Evolutionary conservation across 2,888 invertebrate species (phyloP).

Genomic region (Andrena marginata): DNA sequence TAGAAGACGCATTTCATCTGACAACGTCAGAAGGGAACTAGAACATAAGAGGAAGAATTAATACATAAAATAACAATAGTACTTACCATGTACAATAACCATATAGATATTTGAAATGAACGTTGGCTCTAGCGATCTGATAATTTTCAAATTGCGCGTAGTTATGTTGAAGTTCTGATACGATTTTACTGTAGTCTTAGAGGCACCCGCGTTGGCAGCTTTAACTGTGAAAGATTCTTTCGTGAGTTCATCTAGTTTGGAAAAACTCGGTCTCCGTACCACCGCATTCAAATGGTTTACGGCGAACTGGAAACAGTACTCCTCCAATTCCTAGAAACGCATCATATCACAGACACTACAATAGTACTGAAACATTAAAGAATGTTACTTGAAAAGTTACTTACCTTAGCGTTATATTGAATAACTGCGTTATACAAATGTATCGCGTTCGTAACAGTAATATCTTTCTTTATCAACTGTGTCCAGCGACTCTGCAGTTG

Average conservation of each 20-base stretch:
- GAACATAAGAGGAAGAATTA: background rate
- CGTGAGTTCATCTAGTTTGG: constrained; percentile 86
- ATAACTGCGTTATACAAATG: constrained; percentile 87
- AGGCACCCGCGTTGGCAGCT: constrained; percentile 86
- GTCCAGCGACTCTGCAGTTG: constrained; percentile 87
- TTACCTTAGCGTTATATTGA: constrained; percentile 86
- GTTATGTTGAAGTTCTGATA: constrained; percentile 70
- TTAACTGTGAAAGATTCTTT: constrained; percentile 87
- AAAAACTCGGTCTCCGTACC: constrained; percentile 87
- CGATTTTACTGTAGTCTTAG: constrained; percentile 78
- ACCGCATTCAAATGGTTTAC: constrained; percentile 88
- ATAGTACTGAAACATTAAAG: background rate
- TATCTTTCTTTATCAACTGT: constrained; percentile 87
- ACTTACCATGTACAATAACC: constrained; percentile 86
- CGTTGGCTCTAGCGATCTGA: constrained; percentile 86
- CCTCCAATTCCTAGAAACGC: constrained; percentile 86
- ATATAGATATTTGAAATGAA: constrained; percentile 86
- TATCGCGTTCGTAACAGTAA: constrained; percentile 87
- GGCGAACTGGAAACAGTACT: constrained; percentile 88
- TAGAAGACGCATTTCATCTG: no score
- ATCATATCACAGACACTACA: background rate
- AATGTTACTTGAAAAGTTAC: constrained; percentile 6
- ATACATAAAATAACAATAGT: constrained; percentile 27
- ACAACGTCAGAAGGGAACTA: background rate
- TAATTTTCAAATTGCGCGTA: constrained; percentile 85